Evolutionary conservation across 2,888 invertebrate genomes (phyloP), one percentile per base, ranked within the genome.

Genomic region (Melikaiella ostensackeni): DNA sequence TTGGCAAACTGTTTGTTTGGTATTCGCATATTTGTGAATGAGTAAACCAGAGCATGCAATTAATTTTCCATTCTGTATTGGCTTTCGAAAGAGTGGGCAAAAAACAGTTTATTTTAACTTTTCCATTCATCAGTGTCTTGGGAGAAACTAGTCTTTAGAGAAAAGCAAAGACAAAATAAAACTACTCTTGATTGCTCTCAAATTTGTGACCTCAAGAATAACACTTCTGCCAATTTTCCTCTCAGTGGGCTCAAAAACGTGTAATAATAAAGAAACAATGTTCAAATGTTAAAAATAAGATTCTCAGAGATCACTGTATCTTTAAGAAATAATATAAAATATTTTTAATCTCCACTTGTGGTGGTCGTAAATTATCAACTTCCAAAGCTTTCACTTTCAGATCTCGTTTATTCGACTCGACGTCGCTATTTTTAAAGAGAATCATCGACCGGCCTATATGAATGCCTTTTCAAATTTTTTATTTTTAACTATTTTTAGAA

Each of bases 401-500:
- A 57, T 24, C 13, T 27, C 24, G 21, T 21, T 57, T 57, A 13
- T 57, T 24, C 57, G 24, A 4, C 24, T 24, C 13, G 2, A 57
- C 24, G 57, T 24, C 24, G 24, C 57, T 57, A 27, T 57, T 66
- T 66, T 66, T 66, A 24, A 66, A 27, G 24, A 66, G 35, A 11
- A 21, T 66, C 64, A 66, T 66, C 64, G 64, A 66, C 42, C 64
- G 24, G 27, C 21, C 13, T 24, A 38, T 16, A 66, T 35, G 16
- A 38, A 27, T 16, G 38, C 16, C 38, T 42, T 42, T 42, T 42
- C 1, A 16, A 16, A 38, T 66, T 24, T 66, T 42, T 66, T 66
- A 9, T 42, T 19, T 6, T 19, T 6, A 38, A n/a, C 50, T 27
- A 42, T 64, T 66, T 66, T 38, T 35, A 63, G 24, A 21, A 38